Evolutionary conservation across 2,888 invertebrate species (phyloP).

Genomic region (Epistrophe grossulariae): DNA sequence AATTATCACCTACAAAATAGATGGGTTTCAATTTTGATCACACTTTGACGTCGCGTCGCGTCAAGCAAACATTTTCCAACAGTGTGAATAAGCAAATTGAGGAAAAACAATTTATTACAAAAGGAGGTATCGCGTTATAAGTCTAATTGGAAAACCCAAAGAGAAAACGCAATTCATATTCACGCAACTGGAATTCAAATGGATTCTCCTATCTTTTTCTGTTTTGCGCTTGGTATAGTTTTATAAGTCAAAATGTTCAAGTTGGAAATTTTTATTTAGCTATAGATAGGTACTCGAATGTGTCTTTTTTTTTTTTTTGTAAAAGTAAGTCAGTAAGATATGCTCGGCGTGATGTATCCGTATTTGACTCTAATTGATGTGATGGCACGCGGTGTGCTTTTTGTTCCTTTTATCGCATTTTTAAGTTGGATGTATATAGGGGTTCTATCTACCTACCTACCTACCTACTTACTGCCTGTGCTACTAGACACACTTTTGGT

Average conservation of each 20-base stretch:
- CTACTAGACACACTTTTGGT: slow-evolving; percentile 65
- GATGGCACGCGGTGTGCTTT: slow-evolving; percentile 69
- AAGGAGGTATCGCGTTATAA: slow-evolving; percentile 46
- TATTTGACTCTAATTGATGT: slow-evolving; percentile 61
- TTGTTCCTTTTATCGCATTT: slow-evolving; percentile 53
- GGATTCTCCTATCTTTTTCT: slow-evolving; percentile 48
- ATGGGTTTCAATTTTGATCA: slow-evolving; percentile 70
- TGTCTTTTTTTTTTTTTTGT: not conserved
- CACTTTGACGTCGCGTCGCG: slow-evolving; percentile 59
- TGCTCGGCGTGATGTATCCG: slow-evolving; percentile 26
- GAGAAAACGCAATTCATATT: slow-evolving; percentile 64
- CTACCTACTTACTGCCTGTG: not conserved
- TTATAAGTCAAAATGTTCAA: not conserved
- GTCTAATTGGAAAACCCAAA: slow-evolving; percentile 73
- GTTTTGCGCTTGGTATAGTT: slow-evolving; percentile 2
- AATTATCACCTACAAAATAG: slow-evolving; percentile 66
- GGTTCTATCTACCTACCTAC: slow-evolving; percentile 21
- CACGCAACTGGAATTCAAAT: slow-evolving; percentile 70
- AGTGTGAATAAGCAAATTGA: slow-evolving; percentile 47
- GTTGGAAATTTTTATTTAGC: not conserved
- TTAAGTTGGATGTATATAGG: slow-evolving; percentile 49
- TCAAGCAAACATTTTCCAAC: slow-evolving; percentile 25
- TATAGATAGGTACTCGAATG: not conserved
- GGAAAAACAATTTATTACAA: slow-evolving; percentile 64
- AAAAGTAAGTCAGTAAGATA: not conserved